Evolutionary conservation across 2,113 vertebrate genomes (phyloP).

Genomic region (Junco hyemalis): DNA sequence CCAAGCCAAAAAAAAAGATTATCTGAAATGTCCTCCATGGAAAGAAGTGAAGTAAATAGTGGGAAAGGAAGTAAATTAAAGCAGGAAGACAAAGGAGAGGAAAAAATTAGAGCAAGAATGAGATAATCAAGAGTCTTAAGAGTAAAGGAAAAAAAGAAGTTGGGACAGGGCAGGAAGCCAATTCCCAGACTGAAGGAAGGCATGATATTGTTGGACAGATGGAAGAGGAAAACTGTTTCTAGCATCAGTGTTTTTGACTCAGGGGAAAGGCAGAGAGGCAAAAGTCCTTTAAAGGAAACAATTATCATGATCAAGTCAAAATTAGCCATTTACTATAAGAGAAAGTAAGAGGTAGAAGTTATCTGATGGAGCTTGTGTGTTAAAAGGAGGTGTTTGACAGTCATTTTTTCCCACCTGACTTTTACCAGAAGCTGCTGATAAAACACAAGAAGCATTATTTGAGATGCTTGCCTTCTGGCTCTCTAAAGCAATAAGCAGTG

Average conservation of each 20-base stretch:
- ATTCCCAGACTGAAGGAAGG: not conserved
- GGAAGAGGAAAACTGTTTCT: conserved; percentile 15
- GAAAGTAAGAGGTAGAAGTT: not conserved
- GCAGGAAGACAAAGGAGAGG: not conserved
- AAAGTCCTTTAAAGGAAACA: conserved; percentile 32
- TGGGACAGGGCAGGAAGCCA: conserved; percentile 6
- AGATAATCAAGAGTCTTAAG: conserved; percentile 2
- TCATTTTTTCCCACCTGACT: not conserved
- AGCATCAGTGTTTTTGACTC: not conserved
- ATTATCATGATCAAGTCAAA: not conserved
- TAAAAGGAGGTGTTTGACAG: not conserved
- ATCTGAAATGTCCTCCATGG: not conserved
- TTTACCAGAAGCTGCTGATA: not conserved
- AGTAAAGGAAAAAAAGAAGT: not conserved
- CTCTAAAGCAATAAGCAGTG: not conserved
- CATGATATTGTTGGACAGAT: not conserved
- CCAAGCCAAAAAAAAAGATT: not conserved
- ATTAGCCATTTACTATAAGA: not conserved
- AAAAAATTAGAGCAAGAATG: conserved; percentile 2
- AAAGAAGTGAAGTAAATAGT: not conserved
- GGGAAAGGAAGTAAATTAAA: conserved; percentile 1
- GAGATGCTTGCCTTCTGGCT: not conserved
- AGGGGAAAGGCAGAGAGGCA: not conserved
- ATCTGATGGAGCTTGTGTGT: not conserved
- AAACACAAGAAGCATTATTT: not conserved